Evolutionary conservation across 1,140 invertebrate species (phyloP).

Genomic region (Delia radicum): DNA sequence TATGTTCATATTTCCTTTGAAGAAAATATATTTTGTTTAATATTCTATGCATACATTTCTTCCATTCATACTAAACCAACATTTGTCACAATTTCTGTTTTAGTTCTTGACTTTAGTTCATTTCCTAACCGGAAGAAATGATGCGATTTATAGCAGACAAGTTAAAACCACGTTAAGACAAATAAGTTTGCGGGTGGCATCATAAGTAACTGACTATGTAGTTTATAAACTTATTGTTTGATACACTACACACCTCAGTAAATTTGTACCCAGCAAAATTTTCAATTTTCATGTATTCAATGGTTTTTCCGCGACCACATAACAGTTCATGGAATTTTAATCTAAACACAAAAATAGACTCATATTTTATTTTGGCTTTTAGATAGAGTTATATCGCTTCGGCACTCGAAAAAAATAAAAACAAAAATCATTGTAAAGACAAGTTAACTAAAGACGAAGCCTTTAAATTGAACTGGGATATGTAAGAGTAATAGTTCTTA

Average conservation of each 20-base stretch:
- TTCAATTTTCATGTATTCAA: background rate
- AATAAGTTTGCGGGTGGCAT: constrained; percentile 2
- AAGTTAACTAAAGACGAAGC: no score
- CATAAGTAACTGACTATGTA: background rate
- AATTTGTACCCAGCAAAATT: no score
- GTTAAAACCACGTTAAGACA: constrained; percentile 17
- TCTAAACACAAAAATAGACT: background rate
- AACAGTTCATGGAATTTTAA: background rate
- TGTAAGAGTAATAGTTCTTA: no score
- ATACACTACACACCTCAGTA: background rate
- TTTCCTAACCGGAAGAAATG: constrained; percentile 6
- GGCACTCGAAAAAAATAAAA: no score
- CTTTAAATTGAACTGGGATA: no score
- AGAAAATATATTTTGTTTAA: background rate
- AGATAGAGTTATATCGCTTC: no score
- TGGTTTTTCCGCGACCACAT: background rate
- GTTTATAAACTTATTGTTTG: background rate
- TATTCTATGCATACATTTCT: background rate
- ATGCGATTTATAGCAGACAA: constrained; percentile 11
- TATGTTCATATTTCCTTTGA: background rate
- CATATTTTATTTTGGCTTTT: no score
- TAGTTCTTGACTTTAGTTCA: constrained; percentile 5
- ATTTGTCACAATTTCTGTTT: background rate
- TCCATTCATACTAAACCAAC: background rate
- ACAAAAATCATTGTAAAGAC: no score